Percentiles rank a stretch among this genome's conserved stretches.
phyloP scores from a whole-genome alignment of 37 sponge, comb jelly and placozoan species.

The Cliona cf. orientalis region DNA sequence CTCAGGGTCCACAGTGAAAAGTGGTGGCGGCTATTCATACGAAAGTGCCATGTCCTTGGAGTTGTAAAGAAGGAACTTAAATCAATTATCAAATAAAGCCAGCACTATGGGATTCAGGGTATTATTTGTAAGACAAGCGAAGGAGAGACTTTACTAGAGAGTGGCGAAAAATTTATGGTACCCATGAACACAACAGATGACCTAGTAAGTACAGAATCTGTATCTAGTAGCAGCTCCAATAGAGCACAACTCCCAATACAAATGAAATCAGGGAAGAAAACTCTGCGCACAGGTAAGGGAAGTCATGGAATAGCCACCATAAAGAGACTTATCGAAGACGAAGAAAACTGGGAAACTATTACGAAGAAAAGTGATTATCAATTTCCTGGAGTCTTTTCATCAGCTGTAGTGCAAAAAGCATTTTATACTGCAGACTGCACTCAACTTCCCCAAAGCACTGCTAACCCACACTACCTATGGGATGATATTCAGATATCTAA shows the following conservation, averaged over 20 bases:
- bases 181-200: neutral
- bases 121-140: neutral
- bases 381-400: constrained; percentile 21
- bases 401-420: neutral
- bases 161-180: neutral
- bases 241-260: neutral
- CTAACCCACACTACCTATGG: constrained; percentile 8
- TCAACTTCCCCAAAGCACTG: neutral
- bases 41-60: constrained; percentile 21
- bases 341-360: constrained; percentile 32
- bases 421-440: neutral
- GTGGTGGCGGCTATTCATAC: neutral
- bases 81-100: constrained; percentile 1
- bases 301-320: neutral
- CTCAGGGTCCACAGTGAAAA: neutral
- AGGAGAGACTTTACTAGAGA: neutral
- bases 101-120: constrained; percentile 1
- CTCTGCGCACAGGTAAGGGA: constrained; percentile 26
- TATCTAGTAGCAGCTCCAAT: neutral
- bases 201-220: neutral
- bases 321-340: constrained; percentile 1
- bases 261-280: neutral
- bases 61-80: neutral
- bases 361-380: constrained; percentile 20
- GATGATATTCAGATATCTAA: constrained; percentile 21